These are phyloP conservation scores for Clunio marinus DNA, from an alignment of 2,888 invertebrate genomes.

Conservation along the genomic window DNA sequence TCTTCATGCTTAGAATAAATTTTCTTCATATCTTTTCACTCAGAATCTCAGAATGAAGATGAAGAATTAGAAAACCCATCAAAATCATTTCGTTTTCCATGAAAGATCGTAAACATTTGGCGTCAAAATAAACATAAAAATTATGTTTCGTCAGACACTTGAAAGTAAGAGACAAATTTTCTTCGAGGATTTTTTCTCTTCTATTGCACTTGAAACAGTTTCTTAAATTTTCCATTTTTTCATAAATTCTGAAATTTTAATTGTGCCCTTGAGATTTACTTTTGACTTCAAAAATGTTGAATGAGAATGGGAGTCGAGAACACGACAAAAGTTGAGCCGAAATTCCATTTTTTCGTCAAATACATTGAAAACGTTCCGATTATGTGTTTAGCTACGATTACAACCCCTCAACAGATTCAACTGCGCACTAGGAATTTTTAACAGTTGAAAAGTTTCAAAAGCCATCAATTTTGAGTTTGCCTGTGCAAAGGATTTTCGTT, in stretches of 20 bases:
- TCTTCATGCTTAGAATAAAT: not conserved
- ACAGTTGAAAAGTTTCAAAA: slow-evolving; percentile 39
- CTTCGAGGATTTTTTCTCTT: not conserved
- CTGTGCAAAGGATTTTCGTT: slow-evolving; percentile 20
- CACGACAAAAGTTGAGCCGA: too few species aligned
- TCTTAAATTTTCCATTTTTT: not conserved
- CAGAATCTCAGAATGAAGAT: not conserved
- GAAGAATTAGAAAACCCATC: slow-evolving; percentile 8
- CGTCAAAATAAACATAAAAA: slow-evolving; percentile 38
- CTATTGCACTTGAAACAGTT: slow-evolving; percentile 19
- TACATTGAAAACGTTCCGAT: slow-evolving; percentile 2
- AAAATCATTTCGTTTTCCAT: not conserved
- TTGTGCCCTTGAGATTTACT: slow-evolving; percentile 19
- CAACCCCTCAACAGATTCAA: slow-evolving; percentile 15
- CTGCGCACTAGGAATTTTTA: slow-evolving; percentile 25
- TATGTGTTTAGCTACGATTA: not conserved
- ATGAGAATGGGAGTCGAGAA: too few species aligned
- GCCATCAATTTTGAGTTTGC: slow-evolving; percentile 36
- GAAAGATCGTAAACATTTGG: slow-evolving; percentile 33
- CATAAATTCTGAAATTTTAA: slow-evolving; percentile 2
- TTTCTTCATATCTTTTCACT: not conserved
- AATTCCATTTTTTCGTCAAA: not conserved
- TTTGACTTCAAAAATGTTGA: not conserved
- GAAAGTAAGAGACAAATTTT: not conserved
- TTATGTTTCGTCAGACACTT: slow-evolving; percentile 43